Evolutionary conservation across 1,140 invertebrate species (phyloP).

Genomic region (Chlorops oryzae): DNA sequence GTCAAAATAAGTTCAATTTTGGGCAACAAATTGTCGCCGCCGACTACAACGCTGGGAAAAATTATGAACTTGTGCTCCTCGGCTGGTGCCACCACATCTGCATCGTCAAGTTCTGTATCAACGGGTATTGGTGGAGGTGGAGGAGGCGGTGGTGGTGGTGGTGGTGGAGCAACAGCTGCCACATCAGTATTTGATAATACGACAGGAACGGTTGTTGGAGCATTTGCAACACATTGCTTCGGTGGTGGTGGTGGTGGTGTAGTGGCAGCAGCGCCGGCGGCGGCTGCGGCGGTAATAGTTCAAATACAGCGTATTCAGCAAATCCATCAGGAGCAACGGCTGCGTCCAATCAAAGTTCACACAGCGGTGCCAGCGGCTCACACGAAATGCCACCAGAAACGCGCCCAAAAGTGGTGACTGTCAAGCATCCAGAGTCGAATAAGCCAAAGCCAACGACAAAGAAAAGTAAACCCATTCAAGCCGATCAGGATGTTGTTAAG

Average conservation of each 20-base stretch:
- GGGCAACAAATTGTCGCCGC: slow-evolving; percentile 43
- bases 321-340: neutral
- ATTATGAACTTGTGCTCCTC: slow-evolving; percentile 48
- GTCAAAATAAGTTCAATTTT: slow-evolving; percentile 22
- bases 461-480: slow-evolving; percentile 86
- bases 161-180: slow-evolving; percentile 12
- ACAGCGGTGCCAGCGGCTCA: slow-evolving; percentile 7
- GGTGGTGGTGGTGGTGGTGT: slow-evolving; percentile 10
- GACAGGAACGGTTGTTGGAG: slow-evolving; percentile 14
- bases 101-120: slow-evolving; percentile 26
- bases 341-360: slow-evolving; percentile 8
- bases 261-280: slow-evolving; percentile 3
- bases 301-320: neutral
- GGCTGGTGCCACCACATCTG: slow-evolving; percentile 42
- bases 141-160: slow-evolving; percentile 27
- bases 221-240: slow-evolving; percentile 17
- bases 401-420: slow-evolving; percentile 82
- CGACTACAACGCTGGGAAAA: slow-evolving; percentile 46
- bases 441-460: slow-evolving; percentile 88
- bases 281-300: neutral
- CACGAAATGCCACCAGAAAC: slow-evolving; percentile 48
- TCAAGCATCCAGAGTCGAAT: slow-evolving; percentile 90
- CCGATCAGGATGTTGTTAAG: slow-evolving; percentile 90
- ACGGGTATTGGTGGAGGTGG: slow-evolving; percentile 12
- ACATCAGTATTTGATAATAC: slow-evolving; percentile 7